Percentiles rank a stretch among this genome's conserved stretches.
Evolutionary conservation across 2,888 invertebrate genomes (phyloP).

Genomic region (Acronicta alni): DNA sequence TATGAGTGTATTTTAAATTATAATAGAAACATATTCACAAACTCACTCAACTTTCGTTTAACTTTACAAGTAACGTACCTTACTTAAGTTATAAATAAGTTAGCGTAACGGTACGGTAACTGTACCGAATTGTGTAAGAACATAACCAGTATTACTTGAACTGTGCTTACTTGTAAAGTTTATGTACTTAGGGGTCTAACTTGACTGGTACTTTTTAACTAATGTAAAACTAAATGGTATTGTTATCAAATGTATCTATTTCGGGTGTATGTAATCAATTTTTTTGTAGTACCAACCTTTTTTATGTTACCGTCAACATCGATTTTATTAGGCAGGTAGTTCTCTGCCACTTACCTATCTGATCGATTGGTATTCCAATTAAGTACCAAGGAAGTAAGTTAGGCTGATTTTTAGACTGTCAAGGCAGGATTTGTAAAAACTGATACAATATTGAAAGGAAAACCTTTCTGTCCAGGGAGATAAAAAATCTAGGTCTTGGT

Average conservation of each 20-base stretch:
- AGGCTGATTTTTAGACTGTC: too few relatives aligned
- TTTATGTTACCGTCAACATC: neutral
- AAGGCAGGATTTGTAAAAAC: too few relatives aligned
- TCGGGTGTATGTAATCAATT: neutral
- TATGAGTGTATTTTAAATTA: too few relatives aligned
- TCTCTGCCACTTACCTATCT: too few relatives aligned
- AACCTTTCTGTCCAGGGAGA: too few relatives aligned
- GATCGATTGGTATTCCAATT: too few relatives aligned
- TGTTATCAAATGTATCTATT: constrained; percentile 8
- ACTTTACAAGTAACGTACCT: constrained; percentile 37
- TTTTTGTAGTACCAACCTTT: neutral
- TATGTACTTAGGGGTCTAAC: neutral
- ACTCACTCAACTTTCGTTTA: constrained; percentile 29
- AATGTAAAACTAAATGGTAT: constrained; percentile 23
- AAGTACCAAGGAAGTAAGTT: too few relatives aligned
- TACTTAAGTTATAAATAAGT: constrained; percentile 43
- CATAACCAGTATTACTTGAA: constrained; percentile 2
- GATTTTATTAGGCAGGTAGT: too few relatives aligned
- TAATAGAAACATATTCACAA: neutral
- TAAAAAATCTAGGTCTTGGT: too few relatives aligned
- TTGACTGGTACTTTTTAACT: constrained; percentile 6
- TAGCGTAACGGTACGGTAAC: constrained; percentile 35
- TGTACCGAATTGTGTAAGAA: constrained; percentile 23
- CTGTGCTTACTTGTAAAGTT: neutral
- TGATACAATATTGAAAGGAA: too few relatives aligned